Evolutionary conservation across 1,140 invertebrate species (phyloP).

Genomic region (Copidosoma floridanum): DNA sequence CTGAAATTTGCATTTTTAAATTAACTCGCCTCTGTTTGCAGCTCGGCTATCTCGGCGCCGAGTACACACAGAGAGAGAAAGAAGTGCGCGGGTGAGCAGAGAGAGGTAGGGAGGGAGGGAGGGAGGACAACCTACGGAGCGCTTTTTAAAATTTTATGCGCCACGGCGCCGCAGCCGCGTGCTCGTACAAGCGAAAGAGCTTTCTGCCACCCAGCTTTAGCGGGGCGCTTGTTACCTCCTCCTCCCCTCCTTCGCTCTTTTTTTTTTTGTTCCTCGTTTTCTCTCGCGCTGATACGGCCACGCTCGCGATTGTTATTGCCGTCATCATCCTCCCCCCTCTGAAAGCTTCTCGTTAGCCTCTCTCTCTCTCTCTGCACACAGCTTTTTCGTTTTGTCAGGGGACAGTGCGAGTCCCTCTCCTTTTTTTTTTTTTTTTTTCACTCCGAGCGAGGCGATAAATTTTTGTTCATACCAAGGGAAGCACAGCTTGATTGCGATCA

Average conservation of each 20-base stretch:
- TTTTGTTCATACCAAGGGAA: not conserved
- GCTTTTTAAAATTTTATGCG: slow-evolving; percentile 56
- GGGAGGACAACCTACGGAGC: slow-evolving; percentile 33
- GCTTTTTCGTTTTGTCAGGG: not conserved
- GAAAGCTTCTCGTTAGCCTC: no score
- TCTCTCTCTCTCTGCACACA: not conserved
- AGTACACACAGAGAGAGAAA: no score
- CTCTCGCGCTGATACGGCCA: not conserved
- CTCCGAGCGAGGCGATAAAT: no score
- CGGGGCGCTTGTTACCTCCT: slow-evolving; percentile 25
- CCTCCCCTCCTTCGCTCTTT: slow-evolving; percentile 18
- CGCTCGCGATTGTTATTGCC: no score
- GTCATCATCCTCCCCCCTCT: no score
- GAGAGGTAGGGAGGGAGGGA: no score
- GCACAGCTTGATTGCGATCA: slow-evolving; percentile 18
- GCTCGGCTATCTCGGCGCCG: slow-evolving; percentile 54
- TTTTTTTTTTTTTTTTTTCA: not conserved
- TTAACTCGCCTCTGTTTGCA: slow-evolving; percentile 57
- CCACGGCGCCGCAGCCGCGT: slow-evolving; percentile 37
- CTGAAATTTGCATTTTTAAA: slow-evolving; percentile 58
- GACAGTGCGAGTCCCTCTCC: no score
- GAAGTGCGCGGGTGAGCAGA: no score
- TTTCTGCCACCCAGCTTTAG: not conserved
- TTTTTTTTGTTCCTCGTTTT: not conserved
- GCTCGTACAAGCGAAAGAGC: not conserved